Evolutionary conservation across 2,797 vertebrate species (phyloP), one percentile per base, ranked within the genome.

Genomic region (Urosaurus nigricauda): DNA sequence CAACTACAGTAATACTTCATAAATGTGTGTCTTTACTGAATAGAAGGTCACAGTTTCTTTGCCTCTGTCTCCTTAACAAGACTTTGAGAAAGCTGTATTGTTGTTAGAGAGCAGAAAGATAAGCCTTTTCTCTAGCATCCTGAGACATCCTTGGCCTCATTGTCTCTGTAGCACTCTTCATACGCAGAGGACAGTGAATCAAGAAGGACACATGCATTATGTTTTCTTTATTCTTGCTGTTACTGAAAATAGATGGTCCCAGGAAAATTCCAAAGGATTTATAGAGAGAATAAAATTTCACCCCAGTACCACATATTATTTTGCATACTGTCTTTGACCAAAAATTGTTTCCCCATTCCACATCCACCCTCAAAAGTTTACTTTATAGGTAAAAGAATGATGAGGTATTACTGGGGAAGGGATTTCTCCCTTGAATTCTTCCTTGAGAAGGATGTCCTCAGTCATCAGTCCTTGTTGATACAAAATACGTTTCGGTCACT

Each of bases 11-110:
- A 32, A 32, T 47, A 56, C 68, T 73, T 73, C 40, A 85, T 89
- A 87, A 77, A 83, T 92, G 88, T 73, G 3, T 14, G 0, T 0
- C 35, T 86, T 17, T 70, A 29, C 63, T 82, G 77, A 79, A 29
- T 82, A 35, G 63, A 63, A 92, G 58, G 70, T 84, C 43, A 16
- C 53, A 47, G 0, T 40, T 92, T 16, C 12, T 5, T 16, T 85
- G 6, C 47, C 83, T 35, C 24, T 87, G 0, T 37, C 19, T 58
- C 53, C 84, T 90, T 63, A 29, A 13, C 43, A 37, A 75, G 19
- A 79, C 63, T 93, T 92, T 89, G 82, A 65, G 29, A n/a, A n/a
- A 9, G 24, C 68, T 77, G 65, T 24, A 13, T 29, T 83, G 53
- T 88, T 81, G 7, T 21, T 6, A 63, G 14, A 87, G 43, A 86